Evolutionary conservation across 2,113 vertebrate genomes (phyloP).

Genomic region (Merops nubicus): DNA sequence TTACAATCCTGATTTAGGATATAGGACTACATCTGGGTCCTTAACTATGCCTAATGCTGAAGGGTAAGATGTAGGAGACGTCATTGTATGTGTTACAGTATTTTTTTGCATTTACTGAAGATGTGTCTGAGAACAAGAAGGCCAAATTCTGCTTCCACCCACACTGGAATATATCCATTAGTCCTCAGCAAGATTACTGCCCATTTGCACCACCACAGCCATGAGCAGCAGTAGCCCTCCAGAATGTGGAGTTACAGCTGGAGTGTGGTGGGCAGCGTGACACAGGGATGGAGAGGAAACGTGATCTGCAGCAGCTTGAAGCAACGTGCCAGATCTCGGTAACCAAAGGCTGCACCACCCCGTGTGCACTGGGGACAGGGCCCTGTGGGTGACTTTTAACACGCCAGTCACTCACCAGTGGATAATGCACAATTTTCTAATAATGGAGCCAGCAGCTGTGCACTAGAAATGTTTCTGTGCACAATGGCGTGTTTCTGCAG

Average conservation of each 20-base stretch:
- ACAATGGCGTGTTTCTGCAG: background rate
- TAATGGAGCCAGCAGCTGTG: background rate
- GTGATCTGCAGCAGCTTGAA: background rate
- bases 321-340: background rate
- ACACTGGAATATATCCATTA: background rate
- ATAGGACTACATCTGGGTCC: background rate
- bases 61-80: background rate
- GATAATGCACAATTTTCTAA: constrained; percentile 17
- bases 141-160: background rate
- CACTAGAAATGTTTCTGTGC: background rate
- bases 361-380: background rate
- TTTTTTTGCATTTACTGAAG: background rate
- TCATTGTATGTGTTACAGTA: background rate
- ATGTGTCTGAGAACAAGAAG: background rate
- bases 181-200: background rate
- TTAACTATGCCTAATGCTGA: background rate
- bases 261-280: fast-evolving
- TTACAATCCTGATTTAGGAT: background rate
- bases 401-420: background rate
- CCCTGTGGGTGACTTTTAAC: background rate
- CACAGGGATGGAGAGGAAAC: background rate
- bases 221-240: background rate
- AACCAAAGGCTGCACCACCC: background rate
- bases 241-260: fast-evolving
- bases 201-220: background rate